Conservation (phyloP, 1,140 invertebrate genomes). For the Drosophila tsacasi region DNA sequence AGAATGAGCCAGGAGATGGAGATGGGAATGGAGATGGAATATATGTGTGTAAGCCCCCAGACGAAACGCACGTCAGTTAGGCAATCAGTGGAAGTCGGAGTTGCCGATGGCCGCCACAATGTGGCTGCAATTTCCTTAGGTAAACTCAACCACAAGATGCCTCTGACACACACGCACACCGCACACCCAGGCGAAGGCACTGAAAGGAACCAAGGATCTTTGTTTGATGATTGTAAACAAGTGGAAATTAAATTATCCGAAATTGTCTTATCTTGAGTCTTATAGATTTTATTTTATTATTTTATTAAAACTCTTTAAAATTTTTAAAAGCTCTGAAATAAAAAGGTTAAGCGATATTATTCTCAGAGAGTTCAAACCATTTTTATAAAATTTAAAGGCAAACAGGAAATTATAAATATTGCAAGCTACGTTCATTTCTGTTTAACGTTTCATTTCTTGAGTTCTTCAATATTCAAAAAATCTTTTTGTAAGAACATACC, state of each 20-base stretch:
- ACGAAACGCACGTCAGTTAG: constrained; percentile 39
- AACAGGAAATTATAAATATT: background rate
- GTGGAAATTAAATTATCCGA: no score
- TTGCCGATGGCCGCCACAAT: constrained; percentile 45
- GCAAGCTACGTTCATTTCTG: no score
- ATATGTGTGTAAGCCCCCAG: constrained; percentile 3
- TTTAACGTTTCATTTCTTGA: no score
- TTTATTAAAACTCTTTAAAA: background rate
- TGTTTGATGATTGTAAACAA: background rate
- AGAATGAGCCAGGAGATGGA: background rate
- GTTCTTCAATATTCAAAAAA: no score
- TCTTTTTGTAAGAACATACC: background rate
- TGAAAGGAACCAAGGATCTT: background rate
- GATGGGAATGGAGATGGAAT: background rate
- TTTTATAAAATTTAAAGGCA: background rate
- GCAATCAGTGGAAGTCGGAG: constrained; percentile 59
- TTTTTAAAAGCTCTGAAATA: no score
- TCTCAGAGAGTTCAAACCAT: no score
- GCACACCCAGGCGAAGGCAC: constrained; percentile 12
- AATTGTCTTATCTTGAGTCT: background rate
- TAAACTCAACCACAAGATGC: constrained; percentile 63
- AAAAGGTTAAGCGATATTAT: no score
- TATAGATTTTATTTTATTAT: background rate
- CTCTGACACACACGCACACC: constrained; percentile 39
- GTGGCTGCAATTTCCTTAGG: constrained; percentile 60